These are phyloP conservation scores for Illadopsis cleaveri DNA, from an alignment of 2,113 vertebrate species.

Conservation along the genomic window DNA sequence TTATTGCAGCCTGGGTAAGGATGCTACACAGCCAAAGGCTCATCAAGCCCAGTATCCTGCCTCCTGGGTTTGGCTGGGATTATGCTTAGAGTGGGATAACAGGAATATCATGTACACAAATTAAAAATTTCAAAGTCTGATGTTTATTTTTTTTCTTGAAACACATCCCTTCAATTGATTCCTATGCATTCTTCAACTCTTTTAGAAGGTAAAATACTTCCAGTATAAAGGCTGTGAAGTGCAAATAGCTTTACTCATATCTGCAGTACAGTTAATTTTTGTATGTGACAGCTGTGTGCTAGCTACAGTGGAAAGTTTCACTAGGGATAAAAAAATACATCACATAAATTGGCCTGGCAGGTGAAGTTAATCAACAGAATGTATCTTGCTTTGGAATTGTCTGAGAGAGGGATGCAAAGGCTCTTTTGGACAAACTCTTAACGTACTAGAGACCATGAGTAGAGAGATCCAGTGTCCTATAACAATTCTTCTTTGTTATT, in stretches of 20 bases:
- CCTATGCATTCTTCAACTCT: background rate
- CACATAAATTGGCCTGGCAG: background rate
- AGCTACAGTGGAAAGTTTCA: background rate
- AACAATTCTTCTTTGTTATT: background rate
- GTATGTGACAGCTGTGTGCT: background rate
- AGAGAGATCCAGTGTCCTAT: background rate
- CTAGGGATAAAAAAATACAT: background rate
- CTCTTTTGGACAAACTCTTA: background rate
- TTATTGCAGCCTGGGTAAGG: background rate
- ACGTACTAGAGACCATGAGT: background rate
- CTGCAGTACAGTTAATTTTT: background rate
- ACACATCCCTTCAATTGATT: background rate
- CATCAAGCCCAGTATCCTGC: background rate
- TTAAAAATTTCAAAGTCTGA: background rate
- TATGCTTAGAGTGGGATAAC: background rate
- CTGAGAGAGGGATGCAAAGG: background rate
- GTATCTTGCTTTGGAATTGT: background rate
- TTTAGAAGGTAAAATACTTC: background rate
- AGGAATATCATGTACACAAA: background rate
- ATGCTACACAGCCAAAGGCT: background rate
- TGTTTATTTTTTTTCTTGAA: background rate
- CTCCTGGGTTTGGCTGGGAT: background rate
- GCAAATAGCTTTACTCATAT: background rate
- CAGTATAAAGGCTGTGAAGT: background rate
- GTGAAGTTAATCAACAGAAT: background rate